Evolutionary conservation across 1,140 invertebrate genomes (phyloP).

Genomic region (Drosophila equinoxialis): DNA sequence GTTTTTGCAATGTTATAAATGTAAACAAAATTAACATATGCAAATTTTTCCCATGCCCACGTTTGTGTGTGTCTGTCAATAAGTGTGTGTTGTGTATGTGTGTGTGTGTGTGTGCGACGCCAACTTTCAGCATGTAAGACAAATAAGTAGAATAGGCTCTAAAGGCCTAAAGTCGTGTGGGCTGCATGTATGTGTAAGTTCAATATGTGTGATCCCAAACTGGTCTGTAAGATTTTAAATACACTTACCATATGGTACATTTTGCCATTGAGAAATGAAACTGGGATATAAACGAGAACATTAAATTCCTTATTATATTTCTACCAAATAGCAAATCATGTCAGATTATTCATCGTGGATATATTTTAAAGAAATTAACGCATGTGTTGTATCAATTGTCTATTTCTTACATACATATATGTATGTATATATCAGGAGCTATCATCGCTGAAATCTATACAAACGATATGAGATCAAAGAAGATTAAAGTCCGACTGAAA

Average conservation of each 20-base stretch:
- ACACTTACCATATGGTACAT: constrained; percentile 5
- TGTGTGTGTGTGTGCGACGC: constrained; percentile 32
- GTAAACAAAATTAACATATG: constrained; percentile 81
- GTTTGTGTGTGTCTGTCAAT: constrained; percentile 30
- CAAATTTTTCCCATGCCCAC: constrained; percentile 64
- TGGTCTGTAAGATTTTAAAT: constrained; percentile 16
- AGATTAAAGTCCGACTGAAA: background rate
- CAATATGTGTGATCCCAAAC: constrained; percentile 4
- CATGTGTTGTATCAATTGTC: background rate
- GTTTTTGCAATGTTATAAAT: constrained; percentile 78
- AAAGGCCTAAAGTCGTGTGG: constrained; percentile 29
- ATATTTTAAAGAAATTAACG: background rate
- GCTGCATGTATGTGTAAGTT: background rate
- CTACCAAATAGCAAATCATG: background rate
- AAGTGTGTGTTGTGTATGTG: constrained; percentile 16
- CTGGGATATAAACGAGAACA: background rate
- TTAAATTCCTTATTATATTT: background rate
- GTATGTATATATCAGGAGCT: background rate
- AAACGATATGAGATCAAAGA: background rate
- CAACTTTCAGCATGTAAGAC: constrained; percentile 56
- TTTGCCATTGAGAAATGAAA: background rate
- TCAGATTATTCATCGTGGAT: background rate
- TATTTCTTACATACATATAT: background rate
- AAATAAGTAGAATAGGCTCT: constrained; percentile 50
- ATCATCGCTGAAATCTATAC: too few relatives aligned